phyloP scores from a whole-genome alignment of 2,888 invertebrate genomes.

The Dione juno region DNA sequence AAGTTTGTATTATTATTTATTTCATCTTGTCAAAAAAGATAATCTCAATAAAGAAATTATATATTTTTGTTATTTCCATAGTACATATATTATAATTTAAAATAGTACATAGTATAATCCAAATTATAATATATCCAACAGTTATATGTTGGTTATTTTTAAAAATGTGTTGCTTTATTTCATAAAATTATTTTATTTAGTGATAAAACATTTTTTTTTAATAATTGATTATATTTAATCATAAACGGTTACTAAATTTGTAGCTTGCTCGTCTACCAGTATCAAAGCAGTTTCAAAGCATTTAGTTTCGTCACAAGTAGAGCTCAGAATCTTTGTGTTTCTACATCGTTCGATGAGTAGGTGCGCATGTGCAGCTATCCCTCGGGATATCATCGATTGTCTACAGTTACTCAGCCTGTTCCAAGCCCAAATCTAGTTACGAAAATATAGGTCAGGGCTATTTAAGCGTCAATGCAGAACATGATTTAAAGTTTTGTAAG shows the following conservation, averaged over 20 bases:
- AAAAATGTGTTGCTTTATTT: neutral
- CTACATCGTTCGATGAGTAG: slow-evolving; percentile 18
- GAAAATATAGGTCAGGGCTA: slow-evolving; percentile 75
- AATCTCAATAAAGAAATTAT: too few relatives aligned
- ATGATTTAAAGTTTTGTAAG: slow-evolving; percentile 11
- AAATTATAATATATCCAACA: too few relatives aligned
- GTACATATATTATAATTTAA: too few relatives aligned
- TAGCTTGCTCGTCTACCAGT: neutral
- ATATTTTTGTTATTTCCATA: too few relatives aligned
- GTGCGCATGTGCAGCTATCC: slow-evolving; percentile 80
- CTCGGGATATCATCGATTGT: slow-evolving; percentile 80
- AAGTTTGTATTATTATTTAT: neutral
- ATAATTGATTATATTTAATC: neutral
- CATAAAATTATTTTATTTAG: neutral
- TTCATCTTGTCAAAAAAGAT: too few relatives aligned
- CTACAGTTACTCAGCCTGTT: slow-evolving; percentile 60
- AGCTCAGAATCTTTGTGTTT: slow-evolving; percentile 6
- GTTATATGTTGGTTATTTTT: neutral
- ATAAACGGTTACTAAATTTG: neutral
- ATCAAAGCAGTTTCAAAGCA: too few relatives aligned
- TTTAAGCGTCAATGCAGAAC: slow-evolving; percentile 35
- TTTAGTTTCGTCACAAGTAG: slow-evolving; percentile 9
- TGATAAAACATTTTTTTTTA: neutral
- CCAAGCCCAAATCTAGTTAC: slow-evolving; percentile 50
- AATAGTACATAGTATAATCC: too few relatives aligned